Conservation (phyloP, 2,113 vertebrate genomes). For the Tretioscincus oriximinensis region DNA sequence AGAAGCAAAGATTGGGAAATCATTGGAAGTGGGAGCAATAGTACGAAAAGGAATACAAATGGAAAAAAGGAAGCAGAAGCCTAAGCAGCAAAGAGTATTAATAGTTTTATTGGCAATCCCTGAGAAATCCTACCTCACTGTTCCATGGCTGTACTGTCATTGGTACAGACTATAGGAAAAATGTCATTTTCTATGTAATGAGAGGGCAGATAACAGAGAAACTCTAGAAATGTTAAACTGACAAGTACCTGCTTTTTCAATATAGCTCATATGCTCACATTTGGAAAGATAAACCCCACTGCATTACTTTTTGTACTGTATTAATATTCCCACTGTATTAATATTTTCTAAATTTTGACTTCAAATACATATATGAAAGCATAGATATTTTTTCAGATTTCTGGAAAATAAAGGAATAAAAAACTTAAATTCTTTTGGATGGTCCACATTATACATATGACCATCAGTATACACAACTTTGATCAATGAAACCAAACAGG, state of each 20-base stretch:
- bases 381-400: neutral
- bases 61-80: neutral
- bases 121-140: neutral
- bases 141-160: too few relatives aligned
- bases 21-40: neutral
- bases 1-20: neutral
- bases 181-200: neutral
- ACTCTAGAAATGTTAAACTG: neutral
- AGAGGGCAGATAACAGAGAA: too few relatives aligned
- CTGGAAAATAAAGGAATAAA: neutral
- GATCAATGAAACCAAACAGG: neutral
- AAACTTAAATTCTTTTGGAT: neutral
- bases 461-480: neutral
- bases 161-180: neutral
- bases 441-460: neutral
- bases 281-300: neutral
- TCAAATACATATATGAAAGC: neutral
- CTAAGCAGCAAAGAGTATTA: neutral
- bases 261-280: neutral
- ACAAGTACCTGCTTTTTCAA: neutral
- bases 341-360: neutral
- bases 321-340: neutral
- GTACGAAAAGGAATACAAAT: neutral
- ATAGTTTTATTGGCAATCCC: neutral
- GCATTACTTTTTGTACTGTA: too few relatives aligned